These are phyloP conservation scores for Macquaria ambigua DNA, from an alignment of 2,113 vertebrate species.

Conservation along the genomic window DNA sequence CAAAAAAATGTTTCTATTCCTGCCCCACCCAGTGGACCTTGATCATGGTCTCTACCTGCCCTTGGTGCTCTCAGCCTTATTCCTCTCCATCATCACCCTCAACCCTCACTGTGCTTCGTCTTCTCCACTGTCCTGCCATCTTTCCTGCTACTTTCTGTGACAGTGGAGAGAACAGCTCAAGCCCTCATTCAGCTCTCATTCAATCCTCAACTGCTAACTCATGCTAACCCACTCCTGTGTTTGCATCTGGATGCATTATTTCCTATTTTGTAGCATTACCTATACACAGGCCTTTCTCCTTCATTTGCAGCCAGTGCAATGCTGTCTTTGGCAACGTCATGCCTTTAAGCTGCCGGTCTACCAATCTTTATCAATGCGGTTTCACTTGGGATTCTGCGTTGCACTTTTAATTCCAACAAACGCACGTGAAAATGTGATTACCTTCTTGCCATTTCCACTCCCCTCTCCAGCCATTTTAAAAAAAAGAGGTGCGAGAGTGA, in stretches of 20 bases:
- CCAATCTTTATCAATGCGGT: neutral
- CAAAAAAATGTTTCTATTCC: slow-evolving; percentile 19
- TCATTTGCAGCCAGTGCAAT: neutral
- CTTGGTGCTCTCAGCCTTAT: slow-evolving; percentile 33
- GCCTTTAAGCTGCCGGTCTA: neutral
- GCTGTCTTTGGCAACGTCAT: slow-evolving; percentile 5
- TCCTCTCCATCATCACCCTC: slow-evolving; percentile 43
- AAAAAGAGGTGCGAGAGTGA: slow-evolving; percentile 22
- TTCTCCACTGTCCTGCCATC: slow-evolving; percentile 17
- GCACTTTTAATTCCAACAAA: slow-evolving; percentile 39
- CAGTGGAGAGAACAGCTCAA: slow-evolving; percentile 17
- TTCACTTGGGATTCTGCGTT: slow-evolving; percentile 8
- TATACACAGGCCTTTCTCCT: neutral
- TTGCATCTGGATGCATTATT: slow-evolving; percentile 31
- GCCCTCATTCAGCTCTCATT: slow-evolving; percentile 44
- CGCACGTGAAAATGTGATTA: slow-evolving; percentile 54
- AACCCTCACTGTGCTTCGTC: neutral
- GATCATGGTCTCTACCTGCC: slow-evolving; percentile 41
- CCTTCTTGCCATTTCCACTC: slow-evolving; percentile 32
- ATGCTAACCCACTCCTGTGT: slow-evolving; percentile 40
- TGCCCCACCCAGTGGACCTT: slow-evolving; percentile 43
- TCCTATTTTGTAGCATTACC: neutral
- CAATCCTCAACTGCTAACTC: slow-evolving; percentile 32
- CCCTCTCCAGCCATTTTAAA: slow-evolving; percentile 30
- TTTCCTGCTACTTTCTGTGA: slow-evolving; percentile 27